Evolutionary conservation across 2,888 invertebrate species (phyloP).

Genomic region (Euclidia mi): DNA sequence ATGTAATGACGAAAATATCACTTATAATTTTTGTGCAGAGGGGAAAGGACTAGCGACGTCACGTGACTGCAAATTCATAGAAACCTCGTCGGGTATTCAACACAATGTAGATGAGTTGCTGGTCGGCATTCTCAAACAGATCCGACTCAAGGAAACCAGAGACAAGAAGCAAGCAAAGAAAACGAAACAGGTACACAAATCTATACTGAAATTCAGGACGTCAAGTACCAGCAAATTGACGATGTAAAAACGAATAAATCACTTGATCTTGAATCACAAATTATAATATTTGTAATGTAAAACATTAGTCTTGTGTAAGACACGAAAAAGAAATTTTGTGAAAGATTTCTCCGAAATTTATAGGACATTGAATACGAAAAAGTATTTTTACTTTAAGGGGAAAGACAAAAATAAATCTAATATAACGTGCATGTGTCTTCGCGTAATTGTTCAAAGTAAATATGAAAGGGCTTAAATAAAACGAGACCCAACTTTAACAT

Average conservation of each 20-base stretch:
- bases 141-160: slow-evolving; percentile 93
- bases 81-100: slow-evolving; percentile 98
- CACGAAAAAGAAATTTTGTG: background rate
- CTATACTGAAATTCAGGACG: background rate
- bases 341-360: background rate
- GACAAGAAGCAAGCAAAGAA: slow-evolving; percentile 92
- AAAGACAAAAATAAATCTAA: slow-evolving; percentile 11
- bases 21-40: slow-evolving; percentile 92
- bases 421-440: slow-evolving; percentile 9
- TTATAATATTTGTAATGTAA: slow-evolving; percentile 15
- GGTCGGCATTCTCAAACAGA: slow-evolving; percentile 97
- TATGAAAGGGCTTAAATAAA: slow-evolving; percentile 20
- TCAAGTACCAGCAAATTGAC: slow-evolving; percentile 7
- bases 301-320: slow-evolving; percentile 17
- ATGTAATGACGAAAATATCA: too few species aligned
- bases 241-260: slow-evolving; percentile 21
- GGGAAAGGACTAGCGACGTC: slow-evolving; percentile 97
- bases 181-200: slow-evolving; percentile 70
- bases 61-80: slow-evolving; percentile 97
- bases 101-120: slow-evolving; percentile 99
- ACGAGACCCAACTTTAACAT: slow-evolving; percentile 16
- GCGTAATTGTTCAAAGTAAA: slow-evolving; percentile 19
- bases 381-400: slow-evolving; percentile 3
- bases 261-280: slow-evolving; percentile 24
- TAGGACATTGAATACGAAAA: slow-evolving; percentile 1